Evolutionary conservation across 1,140 invertebrate species (phyloP).

Genomic region (Orussus abietinus): DNA sequence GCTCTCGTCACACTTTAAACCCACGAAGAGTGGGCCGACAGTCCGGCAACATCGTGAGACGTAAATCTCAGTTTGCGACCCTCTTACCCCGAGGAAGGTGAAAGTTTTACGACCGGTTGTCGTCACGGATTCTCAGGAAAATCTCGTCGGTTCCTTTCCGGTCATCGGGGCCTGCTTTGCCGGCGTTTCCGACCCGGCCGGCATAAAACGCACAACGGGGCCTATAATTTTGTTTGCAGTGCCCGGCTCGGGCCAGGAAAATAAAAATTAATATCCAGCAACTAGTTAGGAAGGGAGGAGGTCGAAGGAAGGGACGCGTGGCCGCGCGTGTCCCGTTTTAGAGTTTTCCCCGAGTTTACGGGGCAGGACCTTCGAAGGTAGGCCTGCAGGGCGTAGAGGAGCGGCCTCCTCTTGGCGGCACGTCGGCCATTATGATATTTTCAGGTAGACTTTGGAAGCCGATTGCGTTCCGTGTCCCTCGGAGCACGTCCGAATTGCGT

Average conservation of each 20-base stretch:
- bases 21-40: too few relatives aligned
- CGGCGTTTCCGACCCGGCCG: slow-evolving; percentile 2
- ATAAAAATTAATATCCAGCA: slow-evolving; percentile 6
- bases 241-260: slow-evolving; percentile 11
- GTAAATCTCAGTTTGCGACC: too few relatives aligned
- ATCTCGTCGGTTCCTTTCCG: not conserved
- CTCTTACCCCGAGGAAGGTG: slow-evolving; percentile 11
- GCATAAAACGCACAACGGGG: slow-evolving; percentile 9
- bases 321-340: slow-evolving; percentile 20
- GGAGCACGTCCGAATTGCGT: too few relatives aligned
- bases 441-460: too few relatives aligned
- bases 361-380: slow-evolving; percentile 12
- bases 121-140: slow-evolving; percentile 7
- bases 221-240: slow-evolving; percentile 21
- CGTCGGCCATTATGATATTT: too few relatives aligned
- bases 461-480: too few relatives aligned
- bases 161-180: slow-evolving; percentile 1
- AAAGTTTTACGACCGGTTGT: slow-evolving; percentile 35
- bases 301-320: slow-evolving; percentile 15
- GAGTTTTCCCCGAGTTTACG: too few relatives aligned
- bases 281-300: too few relatives aligned
- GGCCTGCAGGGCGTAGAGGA: too few relatives aligned
- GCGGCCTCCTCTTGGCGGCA: too few relatives aligned
- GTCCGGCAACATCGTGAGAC: too few relatives aligned
- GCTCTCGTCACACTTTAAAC: too few relatives aligned